Evolutionary conservation across 1,140 invertebrate genomes (phyloP).

Genomic region (Atopsyche davidsoni): DNA sequence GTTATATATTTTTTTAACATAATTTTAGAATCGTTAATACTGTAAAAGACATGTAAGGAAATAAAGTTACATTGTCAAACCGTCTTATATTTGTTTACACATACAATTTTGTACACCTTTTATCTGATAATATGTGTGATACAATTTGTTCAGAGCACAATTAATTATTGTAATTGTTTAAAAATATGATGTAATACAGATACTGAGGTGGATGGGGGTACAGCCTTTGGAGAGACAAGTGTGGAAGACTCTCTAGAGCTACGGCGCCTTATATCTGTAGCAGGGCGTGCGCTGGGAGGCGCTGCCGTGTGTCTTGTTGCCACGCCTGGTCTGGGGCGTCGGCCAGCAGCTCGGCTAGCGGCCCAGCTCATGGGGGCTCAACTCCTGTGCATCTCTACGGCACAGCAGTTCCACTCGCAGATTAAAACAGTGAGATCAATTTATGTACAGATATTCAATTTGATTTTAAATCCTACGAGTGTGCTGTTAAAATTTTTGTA

Average conservation of each 20-base stretch:
- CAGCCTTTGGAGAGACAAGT: slow-evolving; percentile 38
- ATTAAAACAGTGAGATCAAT: slow-evolving; percentile 35
- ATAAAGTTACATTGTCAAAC: no score
- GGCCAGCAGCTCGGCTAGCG: slow-evolving; percentile 34
- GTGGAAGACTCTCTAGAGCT: slow-evolving; percentile 38
- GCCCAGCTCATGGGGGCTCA: slow-evolving; percentile 33
- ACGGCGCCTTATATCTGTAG: slow-evolving; percentile 31
- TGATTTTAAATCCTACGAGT: no score
- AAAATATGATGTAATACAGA: slow-evolving; percentile 19
- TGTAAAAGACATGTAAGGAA: neutral
- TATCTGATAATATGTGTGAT: no score
- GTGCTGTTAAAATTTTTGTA: no score
- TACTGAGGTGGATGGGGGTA: slow-evolving; percentile 38
- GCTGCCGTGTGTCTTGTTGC: slow-evolving; percentile 32
- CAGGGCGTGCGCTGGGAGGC: slow-evolving; percentile 33
- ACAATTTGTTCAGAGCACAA: no score
- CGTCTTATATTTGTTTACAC: slow-evolving; percentile 5
- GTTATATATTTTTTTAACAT: slow-evolving; percentile 11
- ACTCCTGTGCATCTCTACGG: slow-evolving; percentile 25
- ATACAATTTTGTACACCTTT: no score
- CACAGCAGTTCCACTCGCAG: slow-evolving; percentile 31
- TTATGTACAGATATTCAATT: neutral
- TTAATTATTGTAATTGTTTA: no score
- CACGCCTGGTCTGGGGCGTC: slow-evolving; percentile 35
- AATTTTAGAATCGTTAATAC: no score